A percentile compares a stretch with the other conserved stretches of the same genome.
Evolutionary conservation across 2,888 invertebrate species (phyloP).

Genomic region (Busseola fusca): DNA sequence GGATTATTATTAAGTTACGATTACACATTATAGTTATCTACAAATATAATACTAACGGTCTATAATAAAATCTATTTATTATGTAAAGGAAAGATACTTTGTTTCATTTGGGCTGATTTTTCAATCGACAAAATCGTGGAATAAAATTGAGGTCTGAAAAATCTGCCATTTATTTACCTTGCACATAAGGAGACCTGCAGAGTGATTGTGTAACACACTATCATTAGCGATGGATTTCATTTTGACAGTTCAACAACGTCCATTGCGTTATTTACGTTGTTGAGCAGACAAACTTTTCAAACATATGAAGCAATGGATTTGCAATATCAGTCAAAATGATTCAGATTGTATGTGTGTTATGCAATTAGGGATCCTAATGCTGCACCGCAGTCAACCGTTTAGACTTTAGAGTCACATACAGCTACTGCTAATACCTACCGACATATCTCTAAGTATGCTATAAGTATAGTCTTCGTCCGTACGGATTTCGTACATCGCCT

Average conservation of each 20-base stretch:
- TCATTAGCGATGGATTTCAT: too few relatives aligned
- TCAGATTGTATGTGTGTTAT: not conserved
- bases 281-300: not conserved
- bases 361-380: not conserved
- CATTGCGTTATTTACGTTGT: not conserved
- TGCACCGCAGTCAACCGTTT: not conserved
- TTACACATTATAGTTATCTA: conserved; percentile 4
- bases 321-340: not conserved
- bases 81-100: not conserved
- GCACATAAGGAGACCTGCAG: not conserved
- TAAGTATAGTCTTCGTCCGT: too few relatives aligned
- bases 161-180: not conserved
- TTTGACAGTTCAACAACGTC: not conserved
- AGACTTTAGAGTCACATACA: not conserved
- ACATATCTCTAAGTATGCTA: not conserved
- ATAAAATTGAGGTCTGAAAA: too few relatives aligned
- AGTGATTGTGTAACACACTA: not conserved
- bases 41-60: not conserved
- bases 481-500: too few relatives aligned
- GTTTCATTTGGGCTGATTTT: conserved; percentile 5
- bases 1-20: conserved; percentile 17
- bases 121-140: too few relatives aligned
- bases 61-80: conserved; percentile 16
- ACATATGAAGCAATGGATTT: not conserved
- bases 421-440: not conserved